Conservation (phyloP, 2,888 invertebrate genomes). For the Drosophila conformis region DNA sequence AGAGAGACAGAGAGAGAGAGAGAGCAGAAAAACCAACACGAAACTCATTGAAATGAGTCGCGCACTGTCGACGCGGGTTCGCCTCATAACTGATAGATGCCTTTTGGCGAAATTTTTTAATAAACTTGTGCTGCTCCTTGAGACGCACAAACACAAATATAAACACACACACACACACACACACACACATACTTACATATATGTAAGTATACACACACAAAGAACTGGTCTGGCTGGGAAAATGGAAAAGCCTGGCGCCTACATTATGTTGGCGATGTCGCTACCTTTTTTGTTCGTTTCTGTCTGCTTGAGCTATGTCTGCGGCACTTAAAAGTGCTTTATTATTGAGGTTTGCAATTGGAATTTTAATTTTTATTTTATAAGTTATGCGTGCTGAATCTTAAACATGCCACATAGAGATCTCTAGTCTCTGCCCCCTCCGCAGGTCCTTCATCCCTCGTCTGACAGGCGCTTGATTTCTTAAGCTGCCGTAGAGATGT, state of each 20-base stretch:
- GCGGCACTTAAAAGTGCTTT: constrained; percentile 75
- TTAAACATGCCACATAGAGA: constrained; percentile 61
- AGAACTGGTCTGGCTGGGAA: constrained; percentile 29
- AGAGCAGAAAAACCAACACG: constrained; percentile 31
- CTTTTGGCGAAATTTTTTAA: constrained; percentile 74
- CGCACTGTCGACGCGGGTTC: constrained; percentile 54
- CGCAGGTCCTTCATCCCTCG: constrained; percentile 6
- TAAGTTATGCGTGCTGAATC: constrained; percentile 75
- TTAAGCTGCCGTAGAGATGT: constrained; percentile 33
- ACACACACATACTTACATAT: constrained; percentile 12
- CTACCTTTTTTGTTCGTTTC: constrained; percentile 7
- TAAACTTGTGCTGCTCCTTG: constrained; percentile 59
- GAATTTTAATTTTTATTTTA: constrained; percentile 80
- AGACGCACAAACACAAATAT: constrained; percentile 16
- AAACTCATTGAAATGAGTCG: constrained; percentile 78
- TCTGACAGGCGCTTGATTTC: constrained; percentile 44
- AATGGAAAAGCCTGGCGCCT: constrained; percentile 33
- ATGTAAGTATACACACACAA: background rate
- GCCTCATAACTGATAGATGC: constrained; percentile 75
- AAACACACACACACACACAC: constrained; percentile 12
- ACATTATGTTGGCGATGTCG: constrained; percentile 21
- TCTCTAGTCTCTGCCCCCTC: constrained; percentile 18
- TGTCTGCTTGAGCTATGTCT: constrained; percentile 20
- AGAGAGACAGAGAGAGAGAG: constrained; percentile 14
- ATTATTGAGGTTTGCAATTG: constrained; percentile 73